Conservation (phyloP, 2,888 invertebrate genomes). For the Thumatha senex region DNA sequence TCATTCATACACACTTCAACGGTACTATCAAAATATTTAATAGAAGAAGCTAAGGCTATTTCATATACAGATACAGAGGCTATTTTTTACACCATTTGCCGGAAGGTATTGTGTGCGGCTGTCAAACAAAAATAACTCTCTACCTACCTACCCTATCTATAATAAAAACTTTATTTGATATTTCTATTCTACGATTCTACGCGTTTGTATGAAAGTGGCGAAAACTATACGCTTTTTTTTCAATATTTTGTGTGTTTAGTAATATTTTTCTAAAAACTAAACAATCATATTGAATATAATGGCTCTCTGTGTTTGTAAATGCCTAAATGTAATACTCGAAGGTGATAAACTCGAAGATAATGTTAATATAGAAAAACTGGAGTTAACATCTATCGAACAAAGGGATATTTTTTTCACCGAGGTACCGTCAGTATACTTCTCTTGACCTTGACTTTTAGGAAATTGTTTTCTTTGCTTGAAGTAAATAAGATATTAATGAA, state of each 20-base stretch:
- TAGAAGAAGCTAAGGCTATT: conserved; percentile 28
- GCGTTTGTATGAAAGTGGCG: conserved; percentile 55
- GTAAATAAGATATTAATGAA: conserved; percentile 23
- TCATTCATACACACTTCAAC: too few relatives aligned
- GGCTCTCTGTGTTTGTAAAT: conserved; percentile 88
- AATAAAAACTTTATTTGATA: conserved; percentile 9
- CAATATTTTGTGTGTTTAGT: conserved; percentile 58
- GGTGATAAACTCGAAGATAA: conserved; percentile 83
- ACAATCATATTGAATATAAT: conserved; percentile 58
- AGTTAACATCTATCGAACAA: conserved; percentile 83
- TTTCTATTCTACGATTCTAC: conserved; percentile 37
- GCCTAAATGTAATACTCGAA: conserved; percentile 88
- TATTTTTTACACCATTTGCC: too few relatives aligned
- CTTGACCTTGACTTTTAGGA: conserved; percentile 70
- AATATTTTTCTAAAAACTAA: conserved; percentile 53
- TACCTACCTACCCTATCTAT: conserved; percentile 20
- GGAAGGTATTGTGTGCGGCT: conserved; percentile 29
- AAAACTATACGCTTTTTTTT: conserved; percentile 48
- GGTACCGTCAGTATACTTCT: conserved; percentile 81
- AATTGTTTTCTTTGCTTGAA: conserved; percentile 44
- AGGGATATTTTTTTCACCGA: conserved; percentile 87
- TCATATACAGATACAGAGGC: too few relatives aligned
- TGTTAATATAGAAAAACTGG: conserved; percentile 81
- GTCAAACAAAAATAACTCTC: conserved; percentile 35
- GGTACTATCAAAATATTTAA: not conserved